Evolutionary conservation across 2,797 vertebrate species (phyloP).

Genomic region (Acanthurus lineatus): DNA sequence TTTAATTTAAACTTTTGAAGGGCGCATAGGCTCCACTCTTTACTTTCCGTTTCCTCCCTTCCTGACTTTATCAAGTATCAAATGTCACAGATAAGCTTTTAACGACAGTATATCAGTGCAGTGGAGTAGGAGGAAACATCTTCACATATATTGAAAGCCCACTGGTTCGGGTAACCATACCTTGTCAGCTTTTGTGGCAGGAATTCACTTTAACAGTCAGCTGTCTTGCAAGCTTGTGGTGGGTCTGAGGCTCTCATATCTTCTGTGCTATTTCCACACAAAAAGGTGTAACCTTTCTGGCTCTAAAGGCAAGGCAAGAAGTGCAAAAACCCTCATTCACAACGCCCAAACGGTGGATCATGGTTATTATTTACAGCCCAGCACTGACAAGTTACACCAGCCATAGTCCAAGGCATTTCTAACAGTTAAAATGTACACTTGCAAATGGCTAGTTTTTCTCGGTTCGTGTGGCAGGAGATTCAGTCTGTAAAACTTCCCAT

Average conservation of each 20-base stretch:
- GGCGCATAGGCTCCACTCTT: neutral
- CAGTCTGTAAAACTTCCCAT: constrained; percentile 35
- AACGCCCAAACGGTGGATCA: constrained; percentile 39
- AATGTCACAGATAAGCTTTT: constrained; percentile 44
- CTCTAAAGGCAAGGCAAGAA: constrained; percentile 43
- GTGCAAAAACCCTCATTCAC: constrained; percentile 37
- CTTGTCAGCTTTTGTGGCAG: constrained; percentile 47
- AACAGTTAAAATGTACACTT: constrained; percentile 23
- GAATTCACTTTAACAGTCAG: constrained; percentile 34
- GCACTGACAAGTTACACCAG: constrained; percentile 30
- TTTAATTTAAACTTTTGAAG: neutral
- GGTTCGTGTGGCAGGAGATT: constrained; percentile 28
- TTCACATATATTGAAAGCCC: constrained; percentile 40
- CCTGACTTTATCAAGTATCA: constrained; percentile 29
- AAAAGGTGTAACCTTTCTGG: constrained; percentile 32
- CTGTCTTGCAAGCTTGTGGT: constrained; percentile 17
- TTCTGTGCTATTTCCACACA: constrained; percentile 27
- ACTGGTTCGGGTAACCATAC: constrained; percentile 35
- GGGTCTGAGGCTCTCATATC: constrained; percentile 7
- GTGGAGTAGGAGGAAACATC: constrained; percentile 22
- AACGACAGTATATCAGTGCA: constrained; percentile 36
- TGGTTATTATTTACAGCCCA: constrained; percentile 33
- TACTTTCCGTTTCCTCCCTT: neutral
- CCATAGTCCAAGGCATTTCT: constrained; percentile 30
- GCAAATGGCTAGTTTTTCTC: constrained; percentile 21